phyloP scores from a whole-genome alignment of 2,888 invertebrate genomes.

The Mermis nigrescens region DNA sequence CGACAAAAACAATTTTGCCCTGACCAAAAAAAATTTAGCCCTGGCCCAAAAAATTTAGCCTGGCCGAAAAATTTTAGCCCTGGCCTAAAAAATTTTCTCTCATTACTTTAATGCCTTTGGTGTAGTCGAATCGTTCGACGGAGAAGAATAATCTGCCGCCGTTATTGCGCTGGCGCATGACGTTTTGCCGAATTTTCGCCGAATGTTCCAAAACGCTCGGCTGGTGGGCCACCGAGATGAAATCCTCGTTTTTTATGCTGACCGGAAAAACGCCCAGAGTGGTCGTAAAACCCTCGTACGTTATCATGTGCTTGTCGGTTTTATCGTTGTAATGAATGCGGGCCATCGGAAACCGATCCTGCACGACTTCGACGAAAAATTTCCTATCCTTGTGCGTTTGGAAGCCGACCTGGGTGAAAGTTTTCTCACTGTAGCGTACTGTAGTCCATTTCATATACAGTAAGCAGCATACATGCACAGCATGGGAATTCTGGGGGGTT shows the following conservation, averaged over 20 bases:
- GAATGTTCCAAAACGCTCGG: slow-evolving; percentile 21
- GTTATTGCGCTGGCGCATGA: slow-evolving; percentile 12
- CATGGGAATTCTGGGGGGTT: too few relatives aligned
- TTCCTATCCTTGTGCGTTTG: slow-evolving; percentile 24
- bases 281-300: slow-evolving; percentile 27
- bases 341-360: slow-evolving; percentile 17
- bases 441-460: too few relatives aligned
- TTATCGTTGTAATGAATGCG: slow-evolving; percentile 20
- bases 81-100: too few relatives aligned
- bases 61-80: too few relatives aligned
- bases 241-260: slow-evolving; percentile 31
- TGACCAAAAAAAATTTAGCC: too few relatives aligned
- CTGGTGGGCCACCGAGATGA: slow-evolving; percentile 24
- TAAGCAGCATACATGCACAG: too few relatives aligned
- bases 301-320: slow-evolving; percentile 15
- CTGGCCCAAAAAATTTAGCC: too few relatives aligned
- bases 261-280: slow-evolving; percentile 31
- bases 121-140: slow-evolving; percentile 31
- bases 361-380: slow-evolving; percentile 20
- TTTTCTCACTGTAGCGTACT: too few relatives aligned
- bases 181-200: slow-evolving; percentile 21
- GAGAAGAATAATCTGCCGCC: slow-evolving; percentile 28
- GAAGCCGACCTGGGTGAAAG: slow-evolving; percentile 20
- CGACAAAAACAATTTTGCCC: too few relatives aligned
- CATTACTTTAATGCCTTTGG: slow-evolving; percentile 21